Evolutionary conservation across 2,888 invertebrate species (phyloP).

Genomic region (Rhimphoctona megacephalus): DNA sequence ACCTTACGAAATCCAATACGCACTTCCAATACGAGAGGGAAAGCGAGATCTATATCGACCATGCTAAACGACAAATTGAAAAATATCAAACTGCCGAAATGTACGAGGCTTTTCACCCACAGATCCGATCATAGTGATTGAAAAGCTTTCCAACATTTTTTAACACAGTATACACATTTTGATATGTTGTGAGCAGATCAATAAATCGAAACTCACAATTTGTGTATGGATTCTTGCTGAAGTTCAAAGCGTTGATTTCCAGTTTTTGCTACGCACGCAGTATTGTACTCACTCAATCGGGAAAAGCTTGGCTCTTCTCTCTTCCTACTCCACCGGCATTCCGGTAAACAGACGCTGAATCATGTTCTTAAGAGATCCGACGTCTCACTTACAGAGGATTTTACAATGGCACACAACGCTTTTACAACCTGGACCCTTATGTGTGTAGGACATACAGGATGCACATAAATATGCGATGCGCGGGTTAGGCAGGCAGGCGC

Average conservation of each 20-base stretch:
- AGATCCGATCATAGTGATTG: background rate
- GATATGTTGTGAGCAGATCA: background rate
- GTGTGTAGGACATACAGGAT: conserved; percentile 34
- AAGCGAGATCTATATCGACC: conserved; percentile 53
- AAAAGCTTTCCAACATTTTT: background rate
- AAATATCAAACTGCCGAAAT: conserved; percentile 48
- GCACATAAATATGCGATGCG: conserved; percentile 63
- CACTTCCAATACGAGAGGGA: conserved; percentile 37
- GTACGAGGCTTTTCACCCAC: conserved; percentile 15
- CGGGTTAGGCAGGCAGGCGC: conserved; percentile 52
- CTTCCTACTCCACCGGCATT: background rate
- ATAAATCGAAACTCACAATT: background rate
- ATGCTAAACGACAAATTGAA: conserved; percentile 56
- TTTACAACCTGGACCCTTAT: conserved; percentile 15
- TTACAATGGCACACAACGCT: conserved; percentile 42
- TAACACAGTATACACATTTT: background rate
- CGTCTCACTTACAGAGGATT: conserved; percentile 54
- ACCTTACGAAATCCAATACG: conserved; percentile 59
- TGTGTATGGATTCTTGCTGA: background rate
- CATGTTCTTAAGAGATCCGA: conserved; percentile 56
- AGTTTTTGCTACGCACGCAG: background rate
- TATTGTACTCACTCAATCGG: conserved; percentile 6
- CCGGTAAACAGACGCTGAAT: conserved; percentile 61
- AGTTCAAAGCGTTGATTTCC: background rate
- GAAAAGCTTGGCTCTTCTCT: conserved; percentile 2